These are phyloP conservation scores for Halictus quadricinctus DNA, from an alignment of 2,888 invertebrate species.

Conservation along the genomic window DNA sequence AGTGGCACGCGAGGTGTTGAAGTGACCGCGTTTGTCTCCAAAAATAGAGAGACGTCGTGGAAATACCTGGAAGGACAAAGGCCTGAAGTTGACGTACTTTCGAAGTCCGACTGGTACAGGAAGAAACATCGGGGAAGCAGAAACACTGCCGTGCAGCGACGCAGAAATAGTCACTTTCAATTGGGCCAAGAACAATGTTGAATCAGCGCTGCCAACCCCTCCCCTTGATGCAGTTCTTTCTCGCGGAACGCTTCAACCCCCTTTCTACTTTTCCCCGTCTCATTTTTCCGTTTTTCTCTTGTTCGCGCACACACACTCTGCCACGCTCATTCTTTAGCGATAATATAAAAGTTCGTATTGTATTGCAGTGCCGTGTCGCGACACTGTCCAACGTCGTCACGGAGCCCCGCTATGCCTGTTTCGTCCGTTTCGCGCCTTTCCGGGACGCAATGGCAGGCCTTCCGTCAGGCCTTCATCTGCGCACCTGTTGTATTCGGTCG, in stretches of 20 bases:
- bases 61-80: slow-evolving; percentile 18
- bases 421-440: slow-evolving; percentile 33
- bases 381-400: slow-evolving; percentile 15
- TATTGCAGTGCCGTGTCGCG: slow-evolving; percentile 32
- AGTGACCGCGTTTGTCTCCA: slow-evolving; percentile 1
- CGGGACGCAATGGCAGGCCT: slow-evolving; percentile 36
- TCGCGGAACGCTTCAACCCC: slow-evolving; percentile 21
- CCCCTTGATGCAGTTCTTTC: slow-evolving; percentile 22
- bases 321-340: slow-evolving; percentile 39
- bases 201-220: slow-evolving; percentile 51
- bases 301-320: slow-evolving; percentile 19
- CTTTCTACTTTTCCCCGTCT: neutral
- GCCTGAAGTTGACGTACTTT: slow-evolving; percentile 17
- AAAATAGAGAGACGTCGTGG: neutral
- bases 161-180: slow-evolving; percentile 49
- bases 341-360: slow-evolving; percentile 63
- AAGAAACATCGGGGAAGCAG: slow-evolving; percentile 22
- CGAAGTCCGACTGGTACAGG: slow-evolving; percentile 11
- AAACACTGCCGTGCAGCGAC: slow-evolving; percentile 22
- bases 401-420: slow-evolving; percentile 26
- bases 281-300: slow-evolving; percentile 2
- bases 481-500: slow-evolving; percentile 71
- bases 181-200: slow-evolving; percentile 47
- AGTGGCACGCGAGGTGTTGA: slow-evolving; percentile 8
- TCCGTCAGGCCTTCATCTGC: slow-evolving; percentile 77